Conservation (phyloP, 2,888 invertebrate genomes). For the Orchestes rusci region DNA sequence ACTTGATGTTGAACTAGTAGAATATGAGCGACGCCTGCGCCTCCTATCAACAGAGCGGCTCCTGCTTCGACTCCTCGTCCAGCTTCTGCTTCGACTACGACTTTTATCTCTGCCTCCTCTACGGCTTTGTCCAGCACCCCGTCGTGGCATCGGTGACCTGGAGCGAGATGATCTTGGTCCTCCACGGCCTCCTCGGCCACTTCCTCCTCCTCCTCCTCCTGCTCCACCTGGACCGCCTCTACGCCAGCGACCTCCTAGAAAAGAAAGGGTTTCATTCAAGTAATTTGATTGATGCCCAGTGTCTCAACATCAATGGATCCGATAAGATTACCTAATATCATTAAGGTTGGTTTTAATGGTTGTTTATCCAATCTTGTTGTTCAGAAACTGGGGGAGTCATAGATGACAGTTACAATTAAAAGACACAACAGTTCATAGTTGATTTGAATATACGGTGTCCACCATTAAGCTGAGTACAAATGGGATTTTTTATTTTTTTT, state of each 20-base stretch:
- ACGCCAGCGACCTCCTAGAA: slow-evolving; percentile 21
- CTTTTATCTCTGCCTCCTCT: slow-evolving; percentile 15
- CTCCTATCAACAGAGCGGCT: slow-evolving; percentile 27
- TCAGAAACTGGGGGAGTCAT: too few relatives aligned
- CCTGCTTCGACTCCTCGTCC: slow-evolving; percentile 24
- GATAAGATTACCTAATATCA: slow-evolving; percentile 1
- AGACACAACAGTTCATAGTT: too few relatives aligned
- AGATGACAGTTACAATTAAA: too few relatives aligned
- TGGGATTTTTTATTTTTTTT: too few relatives aligned
- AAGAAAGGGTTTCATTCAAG: slow-evolving; percentile 3
- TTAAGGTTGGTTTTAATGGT: not conserved
- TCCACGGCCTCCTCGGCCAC: slow-evolving; percentile 28
- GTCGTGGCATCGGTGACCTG: slow-evolving; percentile 33
- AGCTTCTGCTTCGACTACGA: slow-evolving; percentile 25
- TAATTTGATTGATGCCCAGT: too few relatives aligned
- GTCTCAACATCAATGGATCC: too few relatives aligned
- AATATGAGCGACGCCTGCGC: slow-evolving; percentile 24
- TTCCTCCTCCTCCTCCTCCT: slow-evolving; percentile 26
- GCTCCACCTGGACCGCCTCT: slow-evolving; percentile 27
- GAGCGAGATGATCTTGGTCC: slow-evolving; percentile 32
- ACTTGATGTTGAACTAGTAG: slow-evolving; percentile 18
- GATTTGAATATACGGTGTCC: too few relatives aligned
- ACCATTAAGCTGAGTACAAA: too few relatives aligned
- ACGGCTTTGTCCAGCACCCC: too few relatives aligned
- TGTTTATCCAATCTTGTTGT: too few relatives aligned